Base-by-base conservation (phyloP, 1,140 invertebrate species). In the Listronotus bonariensis region DNA sequence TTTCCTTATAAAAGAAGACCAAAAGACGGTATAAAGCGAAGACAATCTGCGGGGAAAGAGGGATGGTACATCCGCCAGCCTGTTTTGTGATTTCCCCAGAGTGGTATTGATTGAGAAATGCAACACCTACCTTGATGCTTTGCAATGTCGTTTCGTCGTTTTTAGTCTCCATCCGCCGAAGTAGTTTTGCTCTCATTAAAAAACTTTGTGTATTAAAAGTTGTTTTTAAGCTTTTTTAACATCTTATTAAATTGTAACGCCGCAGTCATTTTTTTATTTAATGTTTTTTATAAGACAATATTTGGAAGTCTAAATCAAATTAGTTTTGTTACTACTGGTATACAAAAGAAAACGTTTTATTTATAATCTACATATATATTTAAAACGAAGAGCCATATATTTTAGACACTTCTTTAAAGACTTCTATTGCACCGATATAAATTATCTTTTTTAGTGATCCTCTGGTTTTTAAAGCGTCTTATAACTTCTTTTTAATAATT, bases 71-170 rank as follows among this genome's bases (percentile, higher is more conserved):
- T 26, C 46, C 32, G 57, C n/a, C 64, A 69, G 67, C 66, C 71
- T 71, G 69, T 74, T 74, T 74, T 68, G 70, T 74, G 72, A 74
- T 74, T 74, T 74, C 72, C 72, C 72, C 69, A 74, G 72, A 72
- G 72, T 74, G 67, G 67, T 71, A 74, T 74, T 71, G 72, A 74
- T 74, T 74, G 72, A 68, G 68, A 68, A 68, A 72, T 68, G 66
- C 68, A 72, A 70, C 70, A 72, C 68, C 70, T 72, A 72, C 68
- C 68, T 55, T 70, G 68, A 71, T 68, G 66, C 60, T 58, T 54
- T 65, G 56, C 65, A 66, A 63, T 65, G 67, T 64, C 62, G 68
- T 58, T 48, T 18, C 42, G 48, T 66, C 45, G 54, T 65, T 63
- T 59, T 62, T 26, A 20, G 49, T 43, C 51, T 61, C 52, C 36